Conservation (phyloP, 2,113 vertebrate genomes). For the Hydrochoerus hydrochaeris region DNA sequence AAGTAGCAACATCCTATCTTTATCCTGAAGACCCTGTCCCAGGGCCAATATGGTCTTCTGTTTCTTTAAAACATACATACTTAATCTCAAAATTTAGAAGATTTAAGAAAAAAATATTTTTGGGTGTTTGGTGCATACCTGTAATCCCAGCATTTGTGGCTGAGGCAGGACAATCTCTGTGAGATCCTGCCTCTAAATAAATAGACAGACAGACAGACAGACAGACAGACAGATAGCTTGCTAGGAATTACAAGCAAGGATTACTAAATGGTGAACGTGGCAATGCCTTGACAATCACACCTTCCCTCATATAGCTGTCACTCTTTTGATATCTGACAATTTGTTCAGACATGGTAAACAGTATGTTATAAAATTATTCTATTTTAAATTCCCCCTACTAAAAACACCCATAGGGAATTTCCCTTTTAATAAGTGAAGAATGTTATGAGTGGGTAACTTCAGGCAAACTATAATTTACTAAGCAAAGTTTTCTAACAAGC, state of each 20-base stretch:
- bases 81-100: not conserved
- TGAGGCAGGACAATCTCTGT: not conserved
- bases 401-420: conserved; percentile 56
- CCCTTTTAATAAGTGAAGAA: conserved; percentile 61
- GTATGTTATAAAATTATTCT: not conserved
- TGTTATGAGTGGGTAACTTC: conserved; percentile 51
- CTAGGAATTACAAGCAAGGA: not conserved
- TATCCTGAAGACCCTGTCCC: not conserved
- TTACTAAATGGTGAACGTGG: not conserved
- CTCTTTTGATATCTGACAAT: not conserved
- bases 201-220: not conserved
- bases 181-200: not conserved
- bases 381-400: conserved; percentile 24
- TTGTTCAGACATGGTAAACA: not conserved
- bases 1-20: not conserved
- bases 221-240: not conserved
- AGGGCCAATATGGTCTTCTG: not conserved
- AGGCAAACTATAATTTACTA: conserved; percentile 63
- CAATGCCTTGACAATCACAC: not conserved
- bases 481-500: conserved; percentile 50
- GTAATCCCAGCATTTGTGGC: not conserved
- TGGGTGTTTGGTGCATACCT: not conserved
- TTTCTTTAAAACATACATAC: not conserved
- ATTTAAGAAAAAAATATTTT: not conserved
- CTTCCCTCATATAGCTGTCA: not conserved